Percentiles rank a stretch among this genome's conserved stretches.
phyloP scores from a whole-genome alignment of 2,888 invertebrate species.

The Drosophila lutescens region DNA sequence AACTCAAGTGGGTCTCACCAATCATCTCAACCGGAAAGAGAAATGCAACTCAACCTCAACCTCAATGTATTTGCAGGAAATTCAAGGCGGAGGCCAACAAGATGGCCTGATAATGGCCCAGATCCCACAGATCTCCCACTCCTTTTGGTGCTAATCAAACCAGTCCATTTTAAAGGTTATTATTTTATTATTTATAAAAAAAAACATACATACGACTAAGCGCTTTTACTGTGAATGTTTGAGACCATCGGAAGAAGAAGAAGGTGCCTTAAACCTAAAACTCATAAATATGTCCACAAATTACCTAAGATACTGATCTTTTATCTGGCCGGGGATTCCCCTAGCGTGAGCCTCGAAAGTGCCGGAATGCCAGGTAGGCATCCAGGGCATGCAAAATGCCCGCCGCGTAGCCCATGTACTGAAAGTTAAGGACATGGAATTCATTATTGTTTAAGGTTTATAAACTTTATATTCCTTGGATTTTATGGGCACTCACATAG shows the following conservation, averaged over 20 bases:
- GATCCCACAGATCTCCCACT: conserved; percentile 10
- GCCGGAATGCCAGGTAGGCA: conserved; percentile 90
- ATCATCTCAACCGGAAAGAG: too few relatives aligned
- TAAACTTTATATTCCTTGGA: fast-evolving
- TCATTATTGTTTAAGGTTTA: not conserved
- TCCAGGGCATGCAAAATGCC: conserved; percentile 92
- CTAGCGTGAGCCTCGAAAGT: conserved; percentile 87
- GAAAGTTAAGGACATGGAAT: conserved; percentile 74
- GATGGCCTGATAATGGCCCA: conserved; percentile 11
- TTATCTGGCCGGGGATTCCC: not conserved
- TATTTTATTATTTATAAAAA: conserved; percentile 18
- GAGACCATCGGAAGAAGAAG: not conserved
- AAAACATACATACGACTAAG: conserved; percentile 10
- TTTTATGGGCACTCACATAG: conserved; percentile 88
- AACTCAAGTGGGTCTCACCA: conserved; percentile 75
- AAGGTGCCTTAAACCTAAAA: conserved; percentile 28
- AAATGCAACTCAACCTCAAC: not conserved
- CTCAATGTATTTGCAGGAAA: conserved; percentile 26
- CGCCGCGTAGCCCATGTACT: conserved; percentile 92
- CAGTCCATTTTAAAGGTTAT: conserved; percentile 36
- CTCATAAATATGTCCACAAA: conserved; percentile 1
- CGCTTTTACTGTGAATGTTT: conserved; percentile 11
- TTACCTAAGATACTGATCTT: not conserved
- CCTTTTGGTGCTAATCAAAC: conserved; percentile 36
- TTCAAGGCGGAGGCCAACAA: conserved; percentile 44